These are phyloP conservation scores for Embidobia sp. DNA, from an alignment of 2,888 invertebrate species.

Conservation along the genomic window DNA sequence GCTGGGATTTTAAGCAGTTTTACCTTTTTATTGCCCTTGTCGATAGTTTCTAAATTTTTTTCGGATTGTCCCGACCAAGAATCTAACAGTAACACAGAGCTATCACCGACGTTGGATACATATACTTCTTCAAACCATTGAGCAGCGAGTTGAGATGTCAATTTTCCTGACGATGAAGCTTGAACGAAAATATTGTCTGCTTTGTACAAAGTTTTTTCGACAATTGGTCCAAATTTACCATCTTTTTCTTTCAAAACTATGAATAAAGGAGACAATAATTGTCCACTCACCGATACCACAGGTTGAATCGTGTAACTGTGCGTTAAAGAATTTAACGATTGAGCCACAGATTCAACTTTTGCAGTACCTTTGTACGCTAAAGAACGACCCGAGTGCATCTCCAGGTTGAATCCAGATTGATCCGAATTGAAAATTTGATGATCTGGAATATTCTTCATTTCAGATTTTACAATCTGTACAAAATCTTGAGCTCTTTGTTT, in stretches of 20 bases:
- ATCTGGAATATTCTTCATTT: background rate
- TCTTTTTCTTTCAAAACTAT: slow-evolving; percentile 49
- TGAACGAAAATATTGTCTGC: slow-evolving; percentile 36
- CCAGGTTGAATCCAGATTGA: slow-evolving; percentile 39
- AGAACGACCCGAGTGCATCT: slow-evolving; percentile 38
- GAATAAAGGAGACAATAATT: slow-evolving; percentile 37
- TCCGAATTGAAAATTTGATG: slow-evolving; percentile 24
- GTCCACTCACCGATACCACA: slow-evolving; percentile 13
- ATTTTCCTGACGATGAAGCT: slow-evolving; percentile 52
- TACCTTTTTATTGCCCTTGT: slow-evolving; percentile 26
- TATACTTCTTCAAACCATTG: slow-evolving; percentile 41
- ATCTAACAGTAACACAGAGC: slow-evolving; percentile 42
- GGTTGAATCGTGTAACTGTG: slow-evolving; percentile 59
- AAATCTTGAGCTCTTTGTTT: slow-evolving; percentile 8
- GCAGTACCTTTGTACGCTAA: slow-evolving; percentile 16
- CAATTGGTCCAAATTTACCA: slow-evolving; percentile 55
- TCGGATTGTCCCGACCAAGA: slow-evolving; percentile 45
- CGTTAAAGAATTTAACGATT: slow-evolving; percentile 20
- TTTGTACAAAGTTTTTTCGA: slow-evolving; percentile 52
- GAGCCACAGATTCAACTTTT: slow-evolving; percentile 23
- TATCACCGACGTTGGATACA: slow-evolving; percentile 21
- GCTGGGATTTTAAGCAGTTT: slow-evolving; percentile 28
- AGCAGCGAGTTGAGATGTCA: slow-evolving; percentile 18
- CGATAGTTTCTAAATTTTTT: slow-evolving; percentile 22
- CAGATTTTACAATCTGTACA: slow-evolving; percentile 2